Conservation (phyloP, 2,797 vertebrate species). For the Lutjanus campechanus region DNA sequence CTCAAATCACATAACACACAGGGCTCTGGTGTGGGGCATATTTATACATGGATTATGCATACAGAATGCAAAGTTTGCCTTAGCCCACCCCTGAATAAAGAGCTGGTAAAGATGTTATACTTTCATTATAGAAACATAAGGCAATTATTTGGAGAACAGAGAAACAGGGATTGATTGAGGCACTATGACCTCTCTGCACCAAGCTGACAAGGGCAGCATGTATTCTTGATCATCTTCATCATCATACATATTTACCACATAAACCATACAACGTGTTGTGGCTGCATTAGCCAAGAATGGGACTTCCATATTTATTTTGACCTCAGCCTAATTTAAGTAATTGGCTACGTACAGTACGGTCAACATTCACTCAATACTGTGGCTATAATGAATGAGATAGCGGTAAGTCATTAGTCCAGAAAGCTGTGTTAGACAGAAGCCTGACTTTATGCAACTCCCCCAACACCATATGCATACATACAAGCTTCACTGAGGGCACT, state of each 20-base stretch:
- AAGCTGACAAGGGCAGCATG: constrained; percentile 40
- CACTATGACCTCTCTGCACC: constrained; percentile 49
- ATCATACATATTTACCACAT: constrained; percentile 41
- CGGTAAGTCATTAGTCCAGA: background rate
- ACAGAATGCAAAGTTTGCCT: constrained; percentile 73
- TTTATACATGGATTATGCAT: constrained; percentile 84
- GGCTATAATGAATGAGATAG: background rate
- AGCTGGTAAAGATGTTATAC: constrained; percentile 78
- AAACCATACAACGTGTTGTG: background rate
- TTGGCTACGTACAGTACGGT: background rate
- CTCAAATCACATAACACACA: constrained; percentile 80
- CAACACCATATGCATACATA: too few relatives aligned
- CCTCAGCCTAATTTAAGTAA: background rate
- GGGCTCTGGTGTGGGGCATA: constrained; percentile 68
- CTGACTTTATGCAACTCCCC: background rate
- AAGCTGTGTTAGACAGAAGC: background rate
- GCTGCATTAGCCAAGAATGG: constrained; percentile 2
- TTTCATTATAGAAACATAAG: constrained; percentile 74
- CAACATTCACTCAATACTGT: background rate
- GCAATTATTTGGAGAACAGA: constrained; percentile 68
- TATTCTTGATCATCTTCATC: constrained; percentile 51
- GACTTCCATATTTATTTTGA: background rate
- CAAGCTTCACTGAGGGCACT: background rate
- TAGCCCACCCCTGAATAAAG: constrained; percentile 53
- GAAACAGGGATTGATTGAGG: constrained; percentile 57